These are phyloP conservation scores for Phorcus lineatus DNA, from an alignment of 2,888 invertebrate species.

Conservation along the genomic window DNA sequence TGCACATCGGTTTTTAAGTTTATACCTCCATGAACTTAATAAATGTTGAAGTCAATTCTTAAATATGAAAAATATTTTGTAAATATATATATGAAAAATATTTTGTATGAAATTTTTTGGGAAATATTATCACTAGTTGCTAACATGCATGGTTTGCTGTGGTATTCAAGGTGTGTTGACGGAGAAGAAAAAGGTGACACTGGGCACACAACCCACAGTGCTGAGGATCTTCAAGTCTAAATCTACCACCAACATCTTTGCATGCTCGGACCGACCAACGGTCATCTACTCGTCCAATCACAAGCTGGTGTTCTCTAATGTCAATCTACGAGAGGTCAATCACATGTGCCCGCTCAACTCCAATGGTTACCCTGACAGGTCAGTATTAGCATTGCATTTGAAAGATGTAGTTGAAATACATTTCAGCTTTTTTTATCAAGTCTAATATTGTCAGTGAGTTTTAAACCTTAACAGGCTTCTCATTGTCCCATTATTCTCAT, in stretches of 20 bases:
- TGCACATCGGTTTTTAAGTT: too few species aligned
- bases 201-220: slow-evolving; percentile 98
- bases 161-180: slow-evolving; percentile 81
- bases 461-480: too few species aligned
- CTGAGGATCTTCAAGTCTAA: slow-evolving; percentile 85
- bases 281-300: slow-evolving; percentile 99
- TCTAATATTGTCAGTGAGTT: too few species aligned
- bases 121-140: too few species aligned
- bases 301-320: slow-evolving; percentile 98
- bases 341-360: slow-evolving; percentile 99
- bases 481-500: too few species aligned
- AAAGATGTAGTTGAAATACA: too few species aligned
- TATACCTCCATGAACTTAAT: too few species aligned
- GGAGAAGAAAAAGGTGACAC: slow-evolving; percentile 95
- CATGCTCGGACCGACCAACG: slow-evolving; percentile 98
- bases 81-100: too few species aligned
- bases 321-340: slow-evolving; percentile 84
- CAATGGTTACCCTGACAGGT: slow-evolving; percentile 94
- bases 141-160: background rate
- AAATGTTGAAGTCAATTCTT: too few species aligned
- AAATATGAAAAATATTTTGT: too few species aligned
- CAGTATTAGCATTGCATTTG: slow-evolving; percentile 32
- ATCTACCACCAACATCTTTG: slow-evolving; percentile 96
- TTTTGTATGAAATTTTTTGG: too few species aligned
- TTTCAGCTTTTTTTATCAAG: too few species aligned